Conservation (phyloP, 2,888 invertebrate genomes). For the Aquatica leii region DNA sequence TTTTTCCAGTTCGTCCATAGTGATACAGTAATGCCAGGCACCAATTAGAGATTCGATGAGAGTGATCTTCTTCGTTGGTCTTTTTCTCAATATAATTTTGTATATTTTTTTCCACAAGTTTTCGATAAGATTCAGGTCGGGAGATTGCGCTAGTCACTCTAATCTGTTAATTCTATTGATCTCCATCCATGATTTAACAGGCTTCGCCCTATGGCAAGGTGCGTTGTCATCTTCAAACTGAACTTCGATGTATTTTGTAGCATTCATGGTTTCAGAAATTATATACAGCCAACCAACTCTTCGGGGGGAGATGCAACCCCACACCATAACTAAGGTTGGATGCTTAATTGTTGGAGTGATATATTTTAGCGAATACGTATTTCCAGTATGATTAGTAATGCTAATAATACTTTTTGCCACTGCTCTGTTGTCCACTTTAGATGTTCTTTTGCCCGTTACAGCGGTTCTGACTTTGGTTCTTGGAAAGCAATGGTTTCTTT, state of each 20-base stretch:
- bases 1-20: neutral
- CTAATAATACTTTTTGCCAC: neutral
- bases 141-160: neutral
- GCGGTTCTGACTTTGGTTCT: neutral
- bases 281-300: neutral
- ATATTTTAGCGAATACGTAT: neutral
- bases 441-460: neutral
- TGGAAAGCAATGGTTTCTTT: neutral
- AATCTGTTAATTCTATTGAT: neutral
- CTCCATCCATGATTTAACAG: neutral
- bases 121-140: neutral
- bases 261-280: neutral
- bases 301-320: neutral
- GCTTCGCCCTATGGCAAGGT: neutral
- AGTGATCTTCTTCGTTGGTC: no score
- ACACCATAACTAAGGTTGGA: neutral
- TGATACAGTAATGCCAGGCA: no score
- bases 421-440: neutral
- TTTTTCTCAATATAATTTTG: no score
- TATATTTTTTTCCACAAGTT: neutral
- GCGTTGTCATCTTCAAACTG: conserved; percentile 6
- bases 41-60: no score
- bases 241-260: neutral
- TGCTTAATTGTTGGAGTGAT: neutral
- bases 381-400: neutral